Evolutionary conservation across 1,140 invertebrate species (phyloP).

Genomic region (Magallana ariakensis): DNA sequence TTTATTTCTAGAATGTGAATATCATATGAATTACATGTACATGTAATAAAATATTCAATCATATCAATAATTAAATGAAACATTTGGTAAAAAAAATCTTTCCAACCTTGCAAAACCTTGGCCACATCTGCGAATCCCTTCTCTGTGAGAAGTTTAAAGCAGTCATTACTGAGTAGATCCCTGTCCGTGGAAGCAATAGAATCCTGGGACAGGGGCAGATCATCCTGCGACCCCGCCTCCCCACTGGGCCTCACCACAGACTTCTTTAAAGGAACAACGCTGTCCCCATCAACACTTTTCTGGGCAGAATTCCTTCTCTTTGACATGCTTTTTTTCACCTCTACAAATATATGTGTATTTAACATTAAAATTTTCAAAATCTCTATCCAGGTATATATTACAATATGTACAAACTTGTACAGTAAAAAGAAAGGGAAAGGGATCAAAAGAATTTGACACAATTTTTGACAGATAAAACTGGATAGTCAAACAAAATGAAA

Average conservation of each 20-base stretch:
- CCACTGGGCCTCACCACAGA: neutral
- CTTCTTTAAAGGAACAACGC: neutral
- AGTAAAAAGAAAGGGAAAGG: no score
- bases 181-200: neutral
- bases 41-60: no score
- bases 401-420: no score
- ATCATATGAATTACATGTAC: no score
- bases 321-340: neutral
- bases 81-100: neutral
- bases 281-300: neutral
- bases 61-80: no score
- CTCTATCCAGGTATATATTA: no score
- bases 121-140: neutral
- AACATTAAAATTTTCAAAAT: no score
- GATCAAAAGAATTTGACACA: no score
- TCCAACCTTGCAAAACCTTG: neutral
- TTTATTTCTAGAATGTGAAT: no score
- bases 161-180: neutral
- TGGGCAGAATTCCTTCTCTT: neutral
- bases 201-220: neutral
- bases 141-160: neutral
- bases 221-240: neutral
- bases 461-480: no score
- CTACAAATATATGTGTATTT: no score
- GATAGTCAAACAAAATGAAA: no score